Evolutionary conservation across 2,113 vertebrate genomes (phyloP), one percentile per base, ranked within the genome.

Genomic region (Trichechus manatus): DNA sequence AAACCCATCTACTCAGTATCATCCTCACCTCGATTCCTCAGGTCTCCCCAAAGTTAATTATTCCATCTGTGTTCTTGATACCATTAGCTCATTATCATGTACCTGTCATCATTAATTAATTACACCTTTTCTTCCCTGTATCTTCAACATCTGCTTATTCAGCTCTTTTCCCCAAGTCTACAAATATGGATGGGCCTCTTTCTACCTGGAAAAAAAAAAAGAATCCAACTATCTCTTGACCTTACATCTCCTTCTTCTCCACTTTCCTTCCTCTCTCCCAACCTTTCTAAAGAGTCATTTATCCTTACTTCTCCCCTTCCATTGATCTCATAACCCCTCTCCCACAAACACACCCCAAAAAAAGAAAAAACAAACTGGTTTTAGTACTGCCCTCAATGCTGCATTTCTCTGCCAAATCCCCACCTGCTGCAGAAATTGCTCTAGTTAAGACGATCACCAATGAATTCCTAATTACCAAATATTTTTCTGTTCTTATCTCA

Each of bases 241-340:
- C 11, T 75, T 63, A 4, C 3, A 50, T 44, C 50, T 27, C 81
- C 29, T 33, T 61, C 87, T 93, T 68, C 87, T 93, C 44, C 47
- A 50, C n/a, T 53, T 50, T 82, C 23, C 74, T 72, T 92, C 9
- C 14, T 4, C 4, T 47, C 31, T 87, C 63, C 64, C 22, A 33
- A 59, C 39, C 53, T 85, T 94, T 91, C 44, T 29, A 93, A 94
- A 87, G 31, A 91, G 29, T 22, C 33, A 75, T 22, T 82, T 89
- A 59, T 42, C 44, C 80, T 79, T 36, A 92, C 19, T 95, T 83
- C 56, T 14, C 33, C 29, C 66, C 59, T 79, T 59, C 77, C 56
- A 59, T 1, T n/a, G 23, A 89, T 42, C 68, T 83, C 66, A 87
- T 77, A 87, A 47, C 8, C 20, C 70, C 29, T 7, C 53, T 50